Evolutionary conservation across 64 coral and sea anemone genomes (phyloP), one percentile per base, ranked within the genome.

Genomic region (Actinia tenebrosa): DNA sequence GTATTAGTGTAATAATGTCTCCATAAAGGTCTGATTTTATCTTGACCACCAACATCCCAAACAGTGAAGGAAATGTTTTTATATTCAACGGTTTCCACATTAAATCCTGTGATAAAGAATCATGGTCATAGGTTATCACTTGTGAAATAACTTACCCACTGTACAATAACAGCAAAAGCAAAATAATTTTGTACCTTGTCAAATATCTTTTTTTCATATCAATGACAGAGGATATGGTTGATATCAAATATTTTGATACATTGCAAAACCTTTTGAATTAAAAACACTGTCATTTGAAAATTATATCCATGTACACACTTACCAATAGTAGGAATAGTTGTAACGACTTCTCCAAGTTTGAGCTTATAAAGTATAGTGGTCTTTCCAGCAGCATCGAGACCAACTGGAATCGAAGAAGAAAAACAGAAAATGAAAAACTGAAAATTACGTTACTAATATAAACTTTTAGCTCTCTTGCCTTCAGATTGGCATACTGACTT

Each of bases 71-170:
- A 93, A 26, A 96, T 96, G 84, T 96, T 96, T 77, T 92, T 96
- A 60, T 96, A 96, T 88, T 96, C 94, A 68, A 95, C 94, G 71
- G 87, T 95, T 89, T 95, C 94, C 30, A 95, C 94, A 95, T 95
- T 95, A 77, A 95, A 95, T 61, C 94, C 94, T 95, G 45, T 75
- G 15, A 81, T 18, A 45, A 44, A n/a, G 60, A 62, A 86, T 45
- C 46, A 27, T 37, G 77, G 13, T 75, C 26, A 30, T 75, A 30
- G 25, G n/a, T 37, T 83, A 25, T 26, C 0, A 17, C 2, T 1
- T 19, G 19, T 37, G 30, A 37, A 37, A 37, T 37, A 37, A 37
- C 30, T 37, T 37, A 37, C 30, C 30, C 30, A 37, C 30, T 16
- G 16, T 50, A 37, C 30, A 45, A 16, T 42, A 45, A 79, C 19